Base-by-base conservation (phyloP, 2,888 invertebrate species). In the Griposia aprilina region DNA sequence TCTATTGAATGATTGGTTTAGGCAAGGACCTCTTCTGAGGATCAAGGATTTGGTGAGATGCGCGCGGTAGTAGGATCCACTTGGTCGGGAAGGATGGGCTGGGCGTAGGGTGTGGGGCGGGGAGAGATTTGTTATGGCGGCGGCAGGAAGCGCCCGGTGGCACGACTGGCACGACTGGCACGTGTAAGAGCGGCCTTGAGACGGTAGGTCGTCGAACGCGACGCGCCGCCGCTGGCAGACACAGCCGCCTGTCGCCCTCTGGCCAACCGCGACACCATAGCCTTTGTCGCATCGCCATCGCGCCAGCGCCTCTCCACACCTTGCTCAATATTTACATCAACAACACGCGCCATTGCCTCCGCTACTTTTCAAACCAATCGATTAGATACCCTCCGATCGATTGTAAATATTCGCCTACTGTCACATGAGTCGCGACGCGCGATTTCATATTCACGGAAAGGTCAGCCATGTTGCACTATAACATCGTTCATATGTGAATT, bases 131-230 rank as follows among this genome's bases (percentile, higher is more conserved):
- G 95, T 96, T 96, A 95, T 96, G 96, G 95, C 95, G 95, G 93
- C 94, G 95, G 94, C 94, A 95, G 96, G 94, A 95, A 95, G 94
- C 95, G 94, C 92, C 93, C 94, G 91, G 93, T 93, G 95, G 95
- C 95, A 93, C 95, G 95, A 88, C 92, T 91, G 95, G 94, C 95
- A 94, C 96, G 96, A 88, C 92, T 91, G 95, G 95, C 95, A 95
- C 96, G 96, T 95, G 96, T 96, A 95, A 94, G 92, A 92, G 93
- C 96, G 96, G 95, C 96, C 96, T 96, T 96, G 96, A 95, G 95
- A 95, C 96, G 93, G 92, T 92, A 92, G 95, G 95, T 95, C 95
- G 95, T 91, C 94, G 95, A 93, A 92, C 95, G 95, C 94, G 93
- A 79, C 94, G 93, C 94, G 93, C 92, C 84, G 85, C 41, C 45